A percentile compares a stretch with the other conserved stretches of the same genome.
These are phyloP conservation scores for Aculops lycopersici DNA, from an alignment of 1,140 invertebrate species.

Conservation along the genomic window DNA sequence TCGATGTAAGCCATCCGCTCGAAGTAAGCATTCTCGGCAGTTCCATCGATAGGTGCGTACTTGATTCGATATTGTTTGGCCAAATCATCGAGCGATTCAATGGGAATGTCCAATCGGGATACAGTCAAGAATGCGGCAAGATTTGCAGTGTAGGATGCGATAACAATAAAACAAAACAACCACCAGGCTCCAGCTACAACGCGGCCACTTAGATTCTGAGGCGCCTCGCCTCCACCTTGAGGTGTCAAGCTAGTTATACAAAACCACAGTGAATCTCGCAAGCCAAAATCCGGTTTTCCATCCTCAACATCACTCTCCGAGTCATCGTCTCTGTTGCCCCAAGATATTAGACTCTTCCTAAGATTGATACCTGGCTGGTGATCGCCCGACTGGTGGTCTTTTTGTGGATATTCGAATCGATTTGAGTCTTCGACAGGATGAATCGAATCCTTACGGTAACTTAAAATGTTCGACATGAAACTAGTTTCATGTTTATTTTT, in stretches of 20 bases:
- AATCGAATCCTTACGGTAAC: background rate
- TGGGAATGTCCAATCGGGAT: slow-evolving; percentile 55
- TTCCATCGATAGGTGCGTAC: slow-evolving; percentile 50
- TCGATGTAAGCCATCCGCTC: slow-evolving; percentile 84
- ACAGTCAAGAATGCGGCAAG: slow-evolving; percentile 75
- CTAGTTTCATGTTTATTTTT: background rate
- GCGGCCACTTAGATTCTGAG: slow-evolving; percentile 63
- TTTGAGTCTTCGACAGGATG: background rate
- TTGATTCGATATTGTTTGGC: slow-evolving; percentile 80
- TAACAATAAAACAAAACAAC: slow-evolving; percentile 88
- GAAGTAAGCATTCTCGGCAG: slow-evolving; percentile 64
- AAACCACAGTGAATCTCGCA: slow-evolving; percentile 92
- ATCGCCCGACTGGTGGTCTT: background rate
- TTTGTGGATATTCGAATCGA: background rate
- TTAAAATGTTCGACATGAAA: background rate
- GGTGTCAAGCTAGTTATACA: slow-evolving; percentile 92
- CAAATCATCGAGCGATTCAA: slow-evolving; percentile 65
- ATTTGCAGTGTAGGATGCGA: slow-evolving; percentile 91
- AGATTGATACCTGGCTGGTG: no score
- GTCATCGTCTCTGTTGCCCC: slow-evolving; percentile 40
- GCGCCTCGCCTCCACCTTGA: slow-evolving; percentile 76
- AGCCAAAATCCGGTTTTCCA: slow-evolving; percentile 68
- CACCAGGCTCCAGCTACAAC: slow-evolving; percentile 84
- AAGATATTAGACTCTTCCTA: background rate
- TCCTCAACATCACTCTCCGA: slow-evolving; percentile 68